Evolutionary conservation across 1,140 invertebrate species (phyloP).

Genomic region (Stratiolaelaps scimitus): DNA sequence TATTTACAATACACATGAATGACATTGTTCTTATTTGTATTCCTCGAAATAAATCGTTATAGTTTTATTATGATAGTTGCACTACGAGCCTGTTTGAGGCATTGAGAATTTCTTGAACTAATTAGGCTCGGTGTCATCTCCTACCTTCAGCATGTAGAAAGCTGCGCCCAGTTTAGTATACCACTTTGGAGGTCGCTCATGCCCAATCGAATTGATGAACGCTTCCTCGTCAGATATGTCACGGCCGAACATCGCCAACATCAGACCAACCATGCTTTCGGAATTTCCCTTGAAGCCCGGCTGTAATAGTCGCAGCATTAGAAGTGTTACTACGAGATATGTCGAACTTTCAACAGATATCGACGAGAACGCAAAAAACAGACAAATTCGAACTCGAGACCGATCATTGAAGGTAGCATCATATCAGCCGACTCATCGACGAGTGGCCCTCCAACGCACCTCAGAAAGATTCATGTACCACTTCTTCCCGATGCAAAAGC

Average conservation of each 20-base stretch:
- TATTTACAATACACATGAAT: too few species aligned
- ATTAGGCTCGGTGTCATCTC: too few species aligned
- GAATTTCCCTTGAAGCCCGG: neutral
- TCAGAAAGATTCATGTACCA: conserved; percentile 16
- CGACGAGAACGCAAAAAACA: neutral
- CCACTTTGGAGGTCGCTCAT: conserved; percentile 1
- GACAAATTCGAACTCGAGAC: too few species aligned
- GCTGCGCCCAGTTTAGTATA: neutral
- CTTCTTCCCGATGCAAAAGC: neutral
- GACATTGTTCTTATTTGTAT: too few species aligned
- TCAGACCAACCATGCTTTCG: neutral
- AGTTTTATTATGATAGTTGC: too few species aligned
- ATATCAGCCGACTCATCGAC: neutral
- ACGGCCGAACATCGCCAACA: neutral
- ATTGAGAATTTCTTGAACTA: too few species aligned
- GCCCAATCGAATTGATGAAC: neutral
- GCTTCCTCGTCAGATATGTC: neutral
- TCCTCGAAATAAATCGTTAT: too few species aligned
- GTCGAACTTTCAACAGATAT: neutral
- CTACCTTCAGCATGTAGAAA: too few species aligned
- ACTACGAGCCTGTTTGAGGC: too few species aligned
- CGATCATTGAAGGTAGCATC: neutral
- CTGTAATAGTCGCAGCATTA: neutral
- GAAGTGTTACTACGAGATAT: neutral
- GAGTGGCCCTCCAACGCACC: neutral